Evolutionary conservation across 2,888 invertebrate species (phyloP), one percentile per base, ranked within the genome.

Genomic region (Chaetogeoica ovagalla): DNA sequence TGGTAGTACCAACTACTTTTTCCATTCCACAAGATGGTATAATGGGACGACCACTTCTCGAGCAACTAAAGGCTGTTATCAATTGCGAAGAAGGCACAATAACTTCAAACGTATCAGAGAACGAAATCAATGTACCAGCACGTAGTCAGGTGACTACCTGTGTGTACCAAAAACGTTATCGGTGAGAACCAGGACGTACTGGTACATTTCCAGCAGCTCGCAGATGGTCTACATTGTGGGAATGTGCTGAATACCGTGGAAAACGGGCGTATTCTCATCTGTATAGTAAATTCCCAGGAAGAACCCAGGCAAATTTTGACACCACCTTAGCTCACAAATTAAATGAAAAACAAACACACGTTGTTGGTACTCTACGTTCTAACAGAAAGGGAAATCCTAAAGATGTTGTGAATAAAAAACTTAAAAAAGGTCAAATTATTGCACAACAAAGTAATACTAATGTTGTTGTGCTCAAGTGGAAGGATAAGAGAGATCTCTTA

Each of bases 321-420:
- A 66, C 43, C 66, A n/a, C n/a, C n/a, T n/a, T n/a, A n/a, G n/a
- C n/a, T n/a, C n/a, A n/a, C n/a, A n/a, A n/a, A n/a, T n/a, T n/a
- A n/a, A n/a, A n/a, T n/a, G n/a, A n/a, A n/a, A n/a, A n/a, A n/a
- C n/a, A n/a, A n/a, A n/a, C n/a, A n/a, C n/a, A n/a, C n/a, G n/a
- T n/a, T n/a, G n/a, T n/a, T n/a, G 82, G 82, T 8, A 82, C 82
- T 37, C 55, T 82, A 23, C n/a, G 70, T 23, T 48, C 39, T 9
- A 82, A 74, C 48, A 39, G 79, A 43, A 69, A 43, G 55, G 6
- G n/a, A 11, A 71, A 60, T 37, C 82, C 76, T 23, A 23, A 39
- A 77, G 4, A 55, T 8, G 71, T 70, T 13, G 62, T 30, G 17
- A 55, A 75, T 19, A 30, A 7, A 48, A 70, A n/a, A 70, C 43